Evolutionary conservation across 2,888 invertebrate genomes (phyloP), one percentile per base, ranked within the genome.

Genomic region (Sphinx pinastri): DNA sequence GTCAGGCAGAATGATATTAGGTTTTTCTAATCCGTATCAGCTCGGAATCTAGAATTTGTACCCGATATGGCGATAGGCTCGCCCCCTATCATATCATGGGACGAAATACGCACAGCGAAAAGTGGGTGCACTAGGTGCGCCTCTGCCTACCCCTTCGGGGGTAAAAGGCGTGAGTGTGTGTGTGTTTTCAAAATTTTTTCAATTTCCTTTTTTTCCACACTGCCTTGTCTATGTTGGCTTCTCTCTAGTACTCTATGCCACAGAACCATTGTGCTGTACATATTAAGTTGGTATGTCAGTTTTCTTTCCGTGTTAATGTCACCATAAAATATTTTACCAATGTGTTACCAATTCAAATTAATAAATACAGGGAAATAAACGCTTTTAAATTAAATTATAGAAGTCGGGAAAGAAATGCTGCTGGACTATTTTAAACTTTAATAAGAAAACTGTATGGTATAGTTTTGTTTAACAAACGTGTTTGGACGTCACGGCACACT

Each of bases 281-380:
- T 49, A 47, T 2, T 19, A 47, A 47, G 19, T 19, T 13, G 19
- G 13, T 13, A 49, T 16, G 47, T 12, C 45, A 47, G 49, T 63
- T 63, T 63, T 63, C 63, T 63, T 63, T 63, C 49, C 63, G 49
- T 19, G 19, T 49, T 12, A 25, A 19, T 63, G 63, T 63, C 49
- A 13, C 63, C 63, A 63, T 63, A 49, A 49, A 49, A 63, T 19
- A 63, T 19, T 63, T 47, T 63, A 63, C 60, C 8, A 68, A 68
- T 59, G 51, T 59, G 31, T 25, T 51, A 51, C 47, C 63, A 63
- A 63, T 63, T 63, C 47, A 19, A 63, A 49, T 63, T 13, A 13
- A 49, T 47, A 49, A 49, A 63, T 49, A 63, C 19, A 63, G 63
- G 63, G 49, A 63, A 63, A 63, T n/a, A 49, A 63, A 63, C 63